Evolutionary conservation across 2,888 invertebrate species (phyloP).

Genomic region (Drosophila eohydei): DNA sequence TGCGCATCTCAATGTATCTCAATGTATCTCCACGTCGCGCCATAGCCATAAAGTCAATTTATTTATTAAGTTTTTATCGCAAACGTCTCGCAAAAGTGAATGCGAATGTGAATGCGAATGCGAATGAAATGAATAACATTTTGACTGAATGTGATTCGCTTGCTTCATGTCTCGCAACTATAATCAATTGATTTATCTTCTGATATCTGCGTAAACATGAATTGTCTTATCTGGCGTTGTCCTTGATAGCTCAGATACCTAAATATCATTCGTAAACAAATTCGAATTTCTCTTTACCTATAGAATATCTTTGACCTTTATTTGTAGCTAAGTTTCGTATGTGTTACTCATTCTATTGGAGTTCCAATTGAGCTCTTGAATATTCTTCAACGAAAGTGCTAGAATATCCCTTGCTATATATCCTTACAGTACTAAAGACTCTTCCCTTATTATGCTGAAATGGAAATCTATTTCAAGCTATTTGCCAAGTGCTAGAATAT

Average conservation of each 20-base stretch:
- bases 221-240: neutral
- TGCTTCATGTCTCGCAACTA: neutral
- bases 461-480: too few relatives aligned
- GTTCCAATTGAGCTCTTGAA: too few relatives aligned
- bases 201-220: neutral
- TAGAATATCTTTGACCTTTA: too few relatives aligned
- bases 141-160: slow-evolving; percentile 28
- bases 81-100: slow-evolving; percentile 65
- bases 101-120: slow-evolving; percentile 11
- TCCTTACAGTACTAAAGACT: too few relatives aligned
- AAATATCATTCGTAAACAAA: neutral
- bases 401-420: too few relatives aligned
- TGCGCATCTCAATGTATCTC: slow-evolving; percentile 41
- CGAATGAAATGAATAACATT: slow-evolving; percentile 34
- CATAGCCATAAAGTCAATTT: slow-evolving; percentile 79
- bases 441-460: too few relatives aligned
- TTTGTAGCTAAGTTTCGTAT: too few relatives aligned
- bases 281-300: too few relatives aligned
- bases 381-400: too few relatives aligned
- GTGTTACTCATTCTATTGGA: too few relatives aligned
- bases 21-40: slow-evolving; percentile 58
- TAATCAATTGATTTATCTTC: slow-evolving; percentile 4
- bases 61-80: slow-evolving; percentile 80
- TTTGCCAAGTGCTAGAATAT: too few relatives aligned
- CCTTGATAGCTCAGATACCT: neutral